Evolutionary conservation across 2,888 invertebrate genomes (phyloP).

Genomic region (Nephrocerus scutellatus): DNA sequence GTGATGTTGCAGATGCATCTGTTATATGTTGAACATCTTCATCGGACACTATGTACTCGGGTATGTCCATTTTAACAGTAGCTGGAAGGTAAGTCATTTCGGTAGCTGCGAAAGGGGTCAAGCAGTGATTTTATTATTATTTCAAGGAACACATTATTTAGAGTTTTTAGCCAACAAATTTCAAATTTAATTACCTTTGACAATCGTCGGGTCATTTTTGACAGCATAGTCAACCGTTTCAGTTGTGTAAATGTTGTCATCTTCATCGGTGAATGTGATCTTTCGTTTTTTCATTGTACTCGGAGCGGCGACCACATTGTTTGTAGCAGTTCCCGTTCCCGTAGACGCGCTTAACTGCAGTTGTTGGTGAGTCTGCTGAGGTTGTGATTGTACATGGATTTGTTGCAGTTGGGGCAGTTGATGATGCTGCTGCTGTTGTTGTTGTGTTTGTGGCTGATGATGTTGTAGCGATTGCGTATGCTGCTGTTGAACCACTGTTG

Average conservation of each 20-base stretch:
- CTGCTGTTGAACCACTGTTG: conserved; percentile 34
- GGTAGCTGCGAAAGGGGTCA: conserved; percentile 41
- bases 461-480: no score
- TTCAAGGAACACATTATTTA: not conserved
- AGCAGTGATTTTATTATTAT: no score
- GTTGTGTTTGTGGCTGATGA: conserved; percentile 27
- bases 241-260: conserved; percentile 44
- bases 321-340: conserved; percentile 30
- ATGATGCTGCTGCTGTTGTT: conserved; percentile 23
- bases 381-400: conserved; percentile 26
- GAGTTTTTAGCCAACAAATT: not conserved
- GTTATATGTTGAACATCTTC: conserved; percentile 37
- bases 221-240: conserved; percentile 42
- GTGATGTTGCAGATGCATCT: conserved; percentile 33
- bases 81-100: conserved; percentile 47
- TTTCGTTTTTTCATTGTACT: conserved; percentile 37
- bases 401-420: conserved; percentile 24
- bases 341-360: conserved; percentile 30
- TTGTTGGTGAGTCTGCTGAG: conserved; percentile 27
- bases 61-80: conserved; percentile 53
- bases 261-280: conserved; percentile 46
- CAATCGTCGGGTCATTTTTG: conserved; percentile 42
- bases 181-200: conserved; percentile 34
- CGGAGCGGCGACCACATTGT: conserved; percentile 18
- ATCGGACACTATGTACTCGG: conserved; percentile 51